Base-by-base conservation (phyloP, 2,888 invertebrate genomes). In the Rhodophaea formosa region DNA sequence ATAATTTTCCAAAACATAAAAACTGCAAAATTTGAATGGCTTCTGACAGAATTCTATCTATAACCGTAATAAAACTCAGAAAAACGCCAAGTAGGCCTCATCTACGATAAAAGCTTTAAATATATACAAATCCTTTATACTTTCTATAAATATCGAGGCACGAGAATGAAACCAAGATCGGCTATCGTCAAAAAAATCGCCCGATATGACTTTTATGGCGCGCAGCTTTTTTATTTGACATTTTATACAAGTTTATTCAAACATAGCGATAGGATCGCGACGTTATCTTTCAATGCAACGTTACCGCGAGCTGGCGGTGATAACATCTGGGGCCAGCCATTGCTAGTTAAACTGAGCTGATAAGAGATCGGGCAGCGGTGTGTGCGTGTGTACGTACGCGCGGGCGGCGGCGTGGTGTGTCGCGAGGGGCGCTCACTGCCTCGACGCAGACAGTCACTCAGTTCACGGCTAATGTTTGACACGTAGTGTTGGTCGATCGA, bases 171-270 rank as follows among this genome's bases (percentile, higher is more conserved):
- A 67, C 63, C 70, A 68, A 70, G 68, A 68, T 62, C 65, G 75
- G 63, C 77, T 82, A 84, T 84, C 84, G 67, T 64, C 70, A 68
- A 82, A 76, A 77, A 82, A 80, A 86, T 84, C 84, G 79, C 76
- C 75, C 77, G 79, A 84, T 81, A 83, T 76, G 75, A 79, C 84
- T 76, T 84, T 85, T 86, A 86, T 83, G 83, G 85, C 79, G 75
- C 75, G 78, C 80, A 81, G 84, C 86, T 87, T 90, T 88, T 90
- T 89, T 89, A 89, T 90, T 90, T 90, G 88, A 88, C 89, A 88
- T 91, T 91, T 89, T 84, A 89, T 90, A 91, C 90, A 90, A 90
- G 91, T 91, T 89, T 91, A 91, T 91, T 90, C 90, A 91, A 90
- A 90, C 88, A 87, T 68, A 70, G 72, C 86, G 90, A 90, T 90